Evolutionary conservation across 2,888 invertebrate genomes (phyloP).

Genomic region (Aphodius granarius): DNA sequence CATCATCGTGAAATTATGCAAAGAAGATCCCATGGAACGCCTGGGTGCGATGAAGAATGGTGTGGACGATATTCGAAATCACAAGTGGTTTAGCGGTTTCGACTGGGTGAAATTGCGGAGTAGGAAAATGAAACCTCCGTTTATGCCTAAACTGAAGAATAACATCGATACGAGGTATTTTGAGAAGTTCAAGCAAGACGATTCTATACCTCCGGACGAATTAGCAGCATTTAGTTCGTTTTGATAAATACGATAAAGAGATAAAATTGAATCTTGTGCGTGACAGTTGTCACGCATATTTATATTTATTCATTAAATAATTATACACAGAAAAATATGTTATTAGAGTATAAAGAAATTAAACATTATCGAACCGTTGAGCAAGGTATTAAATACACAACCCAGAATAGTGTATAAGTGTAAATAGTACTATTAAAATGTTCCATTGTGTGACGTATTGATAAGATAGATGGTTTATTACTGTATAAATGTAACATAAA

Average conservation of each 20-base stretch:
- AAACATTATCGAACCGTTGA: no score
- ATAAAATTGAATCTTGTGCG: no score
- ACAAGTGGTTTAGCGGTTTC: conserved; percentile 89
- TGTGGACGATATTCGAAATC: conserved; percentile 79
- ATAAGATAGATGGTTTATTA: no score
- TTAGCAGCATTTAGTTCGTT: conserved; percentile 32
- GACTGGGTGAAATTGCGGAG: conserved; percentile 83
- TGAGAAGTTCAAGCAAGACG: conserved; percentile 79
- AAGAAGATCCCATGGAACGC: conserved; percentile 79
- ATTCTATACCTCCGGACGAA: conserved; percentile 81
- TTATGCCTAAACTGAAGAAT: conserved; percentile 67
- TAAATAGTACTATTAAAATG: no score
- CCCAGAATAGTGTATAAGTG: no score
- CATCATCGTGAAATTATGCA: conserved; percentile 83
- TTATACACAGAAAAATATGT: no score
- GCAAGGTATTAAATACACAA: no score
- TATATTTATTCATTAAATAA: no score
- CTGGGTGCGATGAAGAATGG: conserved; percentile 86
- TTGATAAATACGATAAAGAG: not conserved
- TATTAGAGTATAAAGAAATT: no score
- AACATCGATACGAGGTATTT: conserved; percentile 79
- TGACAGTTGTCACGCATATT: no score
- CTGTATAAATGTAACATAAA: no score
- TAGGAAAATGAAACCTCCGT: conserved; percentile 71
- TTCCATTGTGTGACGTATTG: no score